These are phyloP conservation scores for Gandaritis pyraliata DNA, from an alignment of 2,888 invertebrate genomes.

Conservation along the genomic window DNA sequence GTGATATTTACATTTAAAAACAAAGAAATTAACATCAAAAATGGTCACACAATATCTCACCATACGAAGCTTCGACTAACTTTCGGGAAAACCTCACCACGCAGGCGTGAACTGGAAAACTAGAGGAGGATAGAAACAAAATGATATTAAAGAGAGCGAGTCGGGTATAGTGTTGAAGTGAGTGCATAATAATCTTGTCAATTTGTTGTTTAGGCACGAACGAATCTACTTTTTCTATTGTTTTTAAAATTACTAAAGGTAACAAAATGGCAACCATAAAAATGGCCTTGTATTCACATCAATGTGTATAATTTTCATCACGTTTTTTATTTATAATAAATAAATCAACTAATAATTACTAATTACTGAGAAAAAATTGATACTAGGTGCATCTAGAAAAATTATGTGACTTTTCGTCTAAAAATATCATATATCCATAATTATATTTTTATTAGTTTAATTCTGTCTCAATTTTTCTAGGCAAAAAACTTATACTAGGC, in stretches of 20 bases:
- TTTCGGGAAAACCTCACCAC: constrained; percentile 69
- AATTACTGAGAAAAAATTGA: no score
- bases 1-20: not conserved
- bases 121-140: constrained; percentile 54
- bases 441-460: no score
- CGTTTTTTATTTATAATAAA: no score
- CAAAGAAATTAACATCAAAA: constrained; percentile 20
- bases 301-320: no score
- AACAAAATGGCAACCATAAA: no score
- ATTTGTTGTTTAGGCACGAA: constrained; percentile 68
- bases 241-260: constrained; percentile 11
- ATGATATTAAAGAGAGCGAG: constrained; percentile 51
- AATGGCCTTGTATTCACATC: no score
- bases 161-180: constrained; percentile 51
- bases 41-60: constrained; percentile 47
- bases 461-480: no score
- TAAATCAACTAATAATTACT: no score
- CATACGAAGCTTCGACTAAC: constrained; percentile 76
- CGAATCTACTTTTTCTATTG: constrained; percentile 50
- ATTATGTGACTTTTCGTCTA: no score
- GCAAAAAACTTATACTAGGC: no score
- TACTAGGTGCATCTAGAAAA: no score
- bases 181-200: constrained; percentile 70
- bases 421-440: no score
- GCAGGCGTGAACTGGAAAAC: constrained; percentile 75